Evolutionary conservation across 35 echinoderm and acorn worm species (phyloP).

Genomic region (Nesometra sesokonis): DNA sequence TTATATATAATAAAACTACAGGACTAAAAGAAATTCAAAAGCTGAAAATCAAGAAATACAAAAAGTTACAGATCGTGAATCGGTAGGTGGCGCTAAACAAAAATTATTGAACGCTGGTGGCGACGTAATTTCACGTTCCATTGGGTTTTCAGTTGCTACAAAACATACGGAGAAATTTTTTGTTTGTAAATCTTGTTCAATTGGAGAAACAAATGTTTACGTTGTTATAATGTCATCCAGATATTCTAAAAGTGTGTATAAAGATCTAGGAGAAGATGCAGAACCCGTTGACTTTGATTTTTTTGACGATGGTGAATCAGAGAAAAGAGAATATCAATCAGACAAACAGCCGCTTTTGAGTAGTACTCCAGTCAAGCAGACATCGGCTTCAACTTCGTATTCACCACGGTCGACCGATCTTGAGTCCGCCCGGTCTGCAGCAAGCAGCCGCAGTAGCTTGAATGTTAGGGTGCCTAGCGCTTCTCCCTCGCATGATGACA

Average conservation of each 20-base stretch:
- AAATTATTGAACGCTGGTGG: not conserved
- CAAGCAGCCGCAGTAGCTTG: not conserved
- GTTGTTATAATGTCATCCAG: not conserved
- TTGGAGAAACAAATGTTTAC: not conserved
- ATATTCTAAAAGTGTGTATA: not conserved
- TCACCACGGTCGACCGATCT: not conserved
- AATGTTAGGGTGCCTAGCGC: not conserved
- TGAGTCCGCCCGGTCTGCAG: not conserved
- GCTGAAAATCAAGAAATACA: no score
- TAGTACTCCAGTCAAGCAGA: not conserved
- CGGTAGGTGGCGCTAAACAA: not conserved
- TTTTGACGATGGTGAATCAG: slow-evolving; percentile 32
- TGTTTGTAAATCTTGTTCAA: not conserved
- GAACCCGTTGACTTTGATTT: slow-evolving; percentile 89
- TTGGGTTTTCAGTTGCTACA: no score
- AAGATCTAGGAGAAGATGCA: slow-evolving; percentile 25
- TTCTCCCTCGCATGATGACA: not conserved
- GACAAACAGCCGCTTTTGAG: not conserved
- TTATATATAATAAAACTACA: no score
- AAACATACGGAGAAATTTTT: no score
- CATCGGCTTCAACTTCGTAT: not conserved
- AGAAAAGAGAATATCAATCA: not conserved
- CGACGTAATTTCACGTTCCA: no score
- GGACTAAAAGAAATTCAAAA: no score
- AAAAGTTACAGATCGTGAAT: not conserved